These are phyloP conservation scores for Anarhynchus alexandrinus DNA, from an alignment of 2,113 vertebrate species.

Conservation along the genomic window DNA sequence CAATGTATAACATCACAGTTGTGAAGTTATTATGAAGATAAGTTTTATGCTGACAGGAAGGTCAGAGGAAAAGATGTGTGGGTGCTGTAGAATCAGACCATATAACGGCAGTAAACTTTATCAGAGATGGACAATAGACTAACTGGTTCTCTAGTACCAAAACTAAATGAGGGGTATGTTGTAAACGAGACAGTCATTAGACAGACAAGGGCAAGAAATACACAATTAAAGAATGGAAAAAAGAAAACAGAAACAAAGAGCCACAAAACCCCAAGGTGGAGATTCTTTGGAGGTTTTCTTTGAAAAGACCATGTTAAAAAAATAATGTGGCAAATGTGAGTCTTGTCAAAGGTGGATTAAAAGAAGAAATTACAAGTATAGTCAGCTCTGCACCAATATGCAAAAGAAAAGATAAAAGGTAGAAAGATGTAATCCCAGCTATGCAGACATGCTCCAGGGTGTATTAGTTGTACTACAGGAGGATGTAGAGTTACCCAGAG, in stretches of 20 bases:
- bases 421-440: background rate
- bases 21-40: background rate
- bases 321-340: background rate
- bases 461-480: background rate
- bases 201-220: background rate
- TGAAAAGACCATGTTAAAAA: background rate
- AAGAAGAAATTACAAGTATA: background rate
- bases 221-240: background rate
- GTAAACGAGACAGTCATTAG: background rate
- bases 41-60: background rate
- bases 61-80: background rate
- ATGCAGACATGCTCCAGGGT: background rate
- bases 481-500: background rate
- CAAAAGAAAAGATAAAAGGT: background rate
- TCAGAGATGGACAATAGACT: background rate
- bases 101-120: background rate
- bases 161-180: background rate
- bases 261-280: background rate
- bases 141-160: background rate
- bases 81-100: background rate
- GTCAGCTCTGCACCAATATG: background rate
- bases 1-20: background rate
- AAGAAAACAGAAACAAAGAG: too few species aligned
- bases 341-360: background rate
- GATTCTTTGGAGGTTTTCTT: background rate